Percentiles rank a stretch among this genome's conserved stretches.
phyloP scores from a whole-genome alignment of 2,113 vertebrate genomes.

The Cheilinus undulatus region DNA sequence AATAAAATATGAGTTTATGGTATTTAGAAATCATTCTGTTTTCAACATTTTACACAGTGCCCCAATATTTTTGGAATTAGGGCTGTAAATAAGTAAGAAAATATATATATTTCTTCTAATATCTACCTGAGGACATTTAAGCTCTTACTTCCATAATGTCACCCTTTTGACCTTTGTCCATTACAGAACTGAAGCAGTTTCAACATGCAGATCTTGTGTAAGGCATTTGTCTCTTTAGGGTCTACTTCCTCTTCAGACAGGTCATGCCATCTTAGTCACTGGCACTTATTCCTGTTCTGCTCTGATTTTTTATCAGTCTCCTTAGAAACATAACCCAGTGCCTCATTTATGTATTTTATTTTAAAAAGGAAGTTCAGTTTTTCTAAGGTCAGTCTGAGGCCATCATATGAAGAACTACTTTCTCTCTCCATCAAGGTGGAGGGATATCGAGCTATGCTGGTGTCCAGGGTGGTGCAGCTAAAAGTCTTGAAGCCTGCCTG shows the following conservation, averaged over 20 bases:
- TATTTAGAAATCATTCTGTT: too few species aligned
- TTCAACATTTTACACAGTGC: too few species aligned
- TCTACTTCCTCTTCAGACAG: constrained; percentile 36
- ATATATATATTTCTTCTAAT: neutral
- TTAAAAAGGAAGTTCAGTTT: constrained; percentile 19
- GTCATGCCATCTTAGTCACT: neutral
- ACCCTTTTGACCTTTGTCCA: neutral
- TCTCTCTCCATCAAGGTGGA: constrained; percentile 49
- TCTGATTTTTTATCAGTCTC: constrained; percentile 16
- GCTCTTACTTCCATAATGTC: constrained; percentile 22
- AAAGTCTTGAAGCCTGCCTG: constrained; percentile 80
- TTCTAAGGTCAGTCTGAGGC: constrained; percentile 1
- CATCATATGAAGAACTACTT: constrained; percentile 21
- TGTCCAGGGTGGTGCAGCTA: constrained; percentile 60
- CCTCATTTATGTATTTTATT: neutral
- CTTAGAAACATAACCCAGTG: constrained; percentile 24
- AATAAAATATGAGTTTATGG: too few species aligned
- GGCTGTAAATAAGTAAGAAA: too few species aligned
- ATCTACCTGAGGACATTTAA: neutral
- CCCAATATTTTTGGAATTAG: too few species aligned
- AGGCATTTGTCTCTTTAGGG: neutral
- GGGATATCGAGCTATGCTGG: constrained; percentile 80
- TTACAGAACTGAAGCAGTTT: neutral
- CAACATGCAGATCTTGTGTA: constrained; percentile 14
- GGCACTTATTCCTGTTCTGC: constrained; percentile 37